phyloP scores from a whole-genome alignment of 2,888 invertebrate genomes.

The Alentia gelatinosa region DNA sequence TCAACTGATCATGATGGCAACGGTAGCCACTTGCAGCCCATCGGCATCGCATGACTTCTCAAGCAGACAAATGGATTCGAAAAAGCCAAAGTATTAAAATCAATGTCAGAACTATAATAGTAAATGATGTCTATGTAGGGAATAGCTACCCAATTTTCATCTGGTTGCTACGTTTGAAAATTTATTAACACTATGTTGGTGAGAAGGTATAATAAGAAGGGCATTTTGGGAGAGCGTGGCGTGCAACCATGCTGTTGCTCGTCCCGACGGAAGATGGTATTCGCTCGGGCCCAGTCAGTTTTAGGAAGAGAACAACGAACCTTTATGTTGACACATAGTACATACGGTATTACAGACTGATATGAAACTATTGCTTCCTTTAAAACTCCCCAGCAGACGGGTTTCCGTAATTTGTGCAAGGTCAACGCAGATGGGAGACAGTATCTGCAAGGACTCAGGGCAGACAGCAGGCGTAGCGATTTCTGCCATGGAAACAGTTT shows the following conservation, averaged over 20 bases:
- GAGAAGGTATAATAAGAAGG: conserved; percentile 3
- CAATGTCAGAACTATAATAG: conserved; percentile 49
- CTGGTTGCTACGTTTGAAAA: conserved; percentile 52
- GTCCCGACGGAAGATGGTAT: not conserved
- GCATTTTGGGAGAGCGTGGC: not conserved
- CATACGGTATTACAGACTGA: not conserved
- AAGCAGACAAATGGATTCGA: conserved; percentile 42
- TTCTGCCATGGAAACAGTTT: not conserved
- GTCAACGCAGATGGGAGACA: not conserved
- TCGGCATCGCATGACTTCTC: conserved; percentile 33
- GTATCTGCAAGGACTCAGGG: conserved; percentile 21
- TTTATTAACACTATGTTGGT: conserved; percentile 50
- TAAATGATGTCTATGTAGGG: conserved; percentile 48
- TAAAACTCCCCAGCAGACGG: not conserved
- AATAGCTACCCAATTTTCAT: conserved; percentile 49
- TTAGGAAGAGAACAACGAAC: conserved; percentile 9
- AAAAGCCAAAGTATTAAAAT: conserved; percentile 33
- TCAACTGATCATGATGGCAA: conserved; percentile 28
- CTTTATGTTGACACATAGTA: conserved; percentile 23
- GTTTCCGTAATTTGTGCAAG: conserved; percentile 2
- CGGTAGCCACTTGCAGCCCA: conserved; percentile 36
- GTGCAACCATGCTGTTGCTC: not conserved
- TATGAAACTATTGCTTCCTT: not conserved
- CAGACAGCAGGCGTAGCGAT: conserved; percentile 4
- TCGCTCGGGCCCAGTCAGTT: not conserved